Base-by-base conservation (phyloP, 2,113 vertebrate genomes). In the Lonchura striata region DNA sequence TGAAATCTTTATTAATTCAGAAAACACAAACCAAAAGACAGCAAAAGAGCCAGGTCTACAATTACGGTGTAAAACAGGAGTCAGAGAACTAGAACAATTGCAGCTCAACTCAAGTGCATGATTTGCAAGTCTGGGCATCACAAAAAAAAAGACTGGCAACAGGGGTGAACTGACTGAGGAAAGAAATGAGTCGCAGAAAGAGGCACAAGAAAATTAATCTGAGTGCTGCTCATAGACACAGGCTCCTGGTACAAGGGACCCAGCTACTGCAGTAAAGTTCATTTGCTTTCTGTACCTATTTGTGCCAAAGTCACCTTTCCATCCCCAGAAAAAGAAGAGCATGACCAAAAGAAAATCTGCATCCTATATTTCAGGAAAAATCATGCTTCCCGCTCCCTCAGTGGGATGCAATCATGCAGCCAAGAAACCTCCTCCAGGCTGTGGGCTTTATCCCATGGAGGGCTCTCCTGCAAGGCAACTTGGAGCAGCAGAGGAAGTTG, bases 291-390 rank as follows among this genome's bases (percentile, higher is more conserved):
- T 53, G 59, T 4, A 61, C 10, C 2, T 8, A 72, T 81, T 68
- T 72, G 54, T 96, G 92, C 80, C 75, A 59, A 92, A 94, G 89
- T 76, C 95, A 90, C 86, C 94, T 95, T 92, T 96, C 89, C 87
- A 91, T 92, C 61, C 78, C 63, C 64, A 88, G 72, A 77, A 86
- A 82, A 83, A 61, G 94, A 86, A 86, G 74, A 70, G 79, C 80
- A 66, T 17, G 69, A 94, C 80, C 92, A 95, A 97, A 97, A 97
- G 95, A 97, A 97, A 96, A 92, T 96, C 81, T 95, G 96, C 96
- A 98, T 97, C 97, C 97, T 98, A 95, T 97, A 77, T 93, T 97
- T 92, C 96, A 97, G 94, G 95, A 94, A 94, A 90, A 97, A 97
- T 95, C 96, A 96, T 66, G 95, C 75, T 97, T 97, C 97, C 95